Base-by-base conservation (phyloP, 2,113 vertebrate species). In the Triplophysa dalaica region DNA sequence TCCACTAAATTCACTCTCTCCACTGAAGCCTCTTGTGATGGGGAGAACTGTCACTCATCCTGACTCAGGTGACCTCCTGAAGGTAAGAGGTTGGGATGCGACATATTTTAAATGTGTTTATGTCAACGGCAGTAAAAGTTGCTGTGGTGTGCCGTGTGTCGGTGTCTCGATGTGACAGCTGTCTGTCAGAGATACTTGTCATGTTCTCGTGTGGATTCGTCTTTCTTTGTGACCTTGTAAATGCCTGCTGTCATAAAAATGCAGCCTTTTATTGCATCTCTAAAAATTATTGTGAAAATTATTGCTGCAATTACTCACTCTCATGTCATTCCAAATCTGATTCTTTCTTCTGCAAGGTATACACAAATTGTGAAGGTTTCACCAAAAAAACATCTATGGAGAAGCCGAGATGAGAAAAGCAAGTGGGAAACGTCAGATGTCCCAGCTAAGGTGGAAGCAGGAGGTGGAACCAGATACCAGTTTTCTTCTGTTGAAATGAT, bases 1-100 rank as follows among this genome's bases (percentile, higher is more conserved):
- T 83, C 77, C n/a, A 41, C 75, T 33, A 82, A 78, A 81, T 86
- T 83, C 69, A 60, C 68, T 75, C 79, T 48, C 64, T 12, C 10
- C 63, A 29, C 73, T 75, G 17, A 19, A 75, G 58, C 22, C n/a
- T 33, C 67, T 17, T 24, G 22, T 38, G 79, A 70, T 76, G 78
- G 43, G 4, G 62, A 41, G 75, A 69, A 68, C 68, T 69, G 75
- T 74, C 79, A 81, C 54, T 84, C 82, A 78, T 22, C 17, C 68
- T 73, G n/a, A 66, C 60, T 64, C 21, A 24, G 29, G n/a, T 79
- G 77, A 83, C 70, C 64, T 19, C 56, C 22, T 63, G 41, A 48
- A 63, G 72, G 21, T 1, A 61, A 73, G 54, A 21, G 80, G 75
- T 64, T 82, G 29, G 17, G 69, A 41, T 63, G 58, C 26, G 38